Base-by-base conservation (phyloP, 2,113 vertebrate genomes). In the Apus apus region DNA sequence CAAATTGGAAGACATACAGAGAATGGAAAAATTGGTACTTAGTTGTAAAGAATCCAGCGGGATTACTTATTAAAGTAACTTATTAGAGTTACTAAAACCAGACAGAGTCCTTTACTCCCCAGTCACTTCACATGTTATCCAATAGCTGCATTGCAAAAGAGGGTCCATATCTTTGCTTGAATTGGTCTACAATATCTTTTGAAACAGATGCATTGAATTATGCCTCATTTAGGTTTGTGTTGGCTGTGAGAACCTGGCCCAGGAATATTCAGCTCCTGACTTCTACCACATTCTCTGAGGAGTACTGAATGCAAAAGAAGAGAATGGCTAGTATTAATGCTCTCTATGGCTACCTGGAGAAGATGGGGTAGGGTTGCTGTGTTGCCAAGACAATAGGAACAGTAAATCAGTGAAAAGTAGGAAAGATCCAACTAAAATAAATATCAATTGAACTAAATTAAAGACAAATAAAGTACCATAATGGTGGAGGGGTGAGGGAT, bases 371-470 rank as follows among this genome's bases (percentile, higher is more conserved):
- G 51, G 34, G 51, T 11, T 66, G 27, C 72, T 61, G 36, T 78
- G 65, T 45, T 60, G 56, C 36, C 51, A 81, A 66, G 21, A 83
- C 15, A 64, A 48, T 29, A 64, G 75, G 70, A 86, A 58, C 22
- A 3, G 0, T 86, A 77, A 87, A n/a, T 78, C 61, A 38, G 53
- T 71, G 71, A 67, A 82, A 81, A 60, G 26, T 60, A 79, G 22
- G 53, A 81, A 91, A 86, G 50, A 64, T 75, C n/a, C 62, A 82
- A 81, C 62, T 74, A 86, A 91, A 90, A 86, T 61, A 72, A 78
- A 85, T n/a, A 71, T 40, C 83, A 71, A 78, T 13, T 32, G 53
- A 56, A 62, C 15, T 19, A 38, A 92, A 61, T 89, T 84, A 70
- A 15, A 36, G 43, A 54, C 9, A 67, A 82, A 26, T 22, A 61